Percentiles rank a stretch among this genome's conserved stretches.
phyloP scores from a whole-genome alignment of 2,797 vertebrate genomes.

The Lacerta bilineata region DNA sequence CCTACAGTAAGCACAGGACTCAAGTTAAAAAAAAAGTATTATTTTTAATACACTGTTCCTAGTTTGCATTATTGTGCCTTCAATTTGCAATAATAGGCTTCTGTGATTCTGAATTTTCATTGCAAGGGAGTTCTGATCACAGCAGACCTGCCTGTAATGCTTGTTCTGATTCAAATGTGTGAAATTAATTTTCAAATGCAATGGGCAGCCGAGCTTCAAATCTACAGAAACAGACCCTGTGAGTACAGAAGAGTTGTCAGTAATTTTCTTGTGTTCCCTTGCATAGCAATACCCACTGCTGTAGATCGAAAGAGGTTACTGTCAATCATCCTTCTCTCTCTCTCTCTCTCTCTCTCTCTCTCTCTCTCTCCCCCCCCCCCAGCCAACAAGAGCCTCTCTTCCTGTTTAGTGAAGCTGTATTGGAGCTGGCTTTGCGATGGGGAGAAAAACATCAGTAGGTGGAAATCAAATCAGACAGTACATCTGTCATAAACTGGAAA shows the following conservation, averaged over 20 bases:
- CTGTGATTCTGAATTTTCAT: constrained; percentile 20
- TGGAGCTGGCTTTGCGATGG: neutral
- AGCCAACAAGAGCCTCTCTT: constrained; percentile 4
- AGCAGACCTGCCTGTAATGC: constrained; percentile 18
- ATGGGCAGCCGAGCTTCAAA: constrained; percentile 37
- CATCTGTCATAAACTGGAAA: constrained; percentile 20
- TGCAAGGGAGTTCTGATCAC: neutral
- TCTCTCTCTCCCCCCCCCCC: too few species aligned
- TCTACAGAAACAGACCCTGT: constrained; percentile 7
- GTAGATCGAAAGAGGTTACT: constrained; percentile 1
- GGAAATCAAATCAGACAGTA: constrained; percentile 22
- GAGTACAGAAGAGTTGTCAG: constrained; percentile 39
- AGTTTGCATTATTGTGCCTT: constrained; percentile 10
- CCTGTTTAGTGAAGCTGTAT: neutral
- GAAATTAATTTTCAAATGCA: constrained; percentile 63
- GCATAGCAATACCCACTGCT: constrained; percentile 15
- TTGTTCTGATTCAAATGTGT: constrained; percentile 47
- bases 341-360: too few species aligned
- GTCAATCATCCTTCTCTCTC: constrained; percentile 20
- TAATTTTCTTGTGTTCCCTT: constrained; percentile 47
- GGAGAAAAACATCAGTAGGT: neutral
- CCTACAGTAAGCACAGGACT: neutral
- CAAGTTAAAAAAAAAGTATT: constrained; percentile 46
- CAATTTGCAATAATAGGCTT: constrained; percentile 45
- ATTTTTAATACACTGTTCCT: constrained; percentile 21